phyloP scores from a whole-genome alignment of 1,140 invertebrate species.

The Pseudomyrmex cubaensis region DNA sequence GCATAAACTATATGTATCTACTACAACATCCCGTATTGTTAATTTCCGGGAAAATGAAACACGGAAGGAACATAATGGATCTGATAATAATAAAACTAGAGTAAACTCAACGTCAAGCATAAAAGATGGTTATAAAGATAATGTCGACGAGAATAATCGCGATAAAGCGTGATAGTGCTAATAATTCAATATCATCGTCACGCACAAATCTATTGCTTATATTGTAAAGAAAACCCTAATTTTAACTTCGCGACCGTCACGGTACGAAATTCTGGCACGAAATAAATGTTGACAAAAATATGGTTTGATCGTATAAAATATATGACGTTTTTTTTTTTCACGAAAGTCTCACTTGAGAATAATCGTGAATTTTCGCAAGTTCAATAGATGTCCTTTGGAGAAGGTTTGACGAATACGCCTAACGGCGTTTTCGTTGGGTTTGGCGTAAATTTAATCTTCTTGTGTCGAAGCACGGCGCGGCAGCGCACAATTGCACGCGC shows the following conservation, averaged over 20 bases:
- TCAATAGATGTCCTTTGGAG: neutral
- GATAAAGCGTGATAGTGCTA: conserved; percentile 40
- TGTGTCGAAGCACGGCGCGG: conserved; percentile 12
- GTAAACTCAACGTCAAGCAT: conserved; percentile 1
- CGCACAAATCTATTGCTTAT: too few species aligned
- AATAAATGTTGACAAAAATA: too few species aligned
- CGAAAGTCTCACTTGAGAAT: neutral
- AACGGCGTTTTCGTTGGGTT: neutral
- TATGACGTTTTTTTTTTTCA: neutral
- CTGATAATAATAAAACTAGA: conserved; percentile 57
- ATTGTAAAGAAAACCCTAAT: too few species aligned
- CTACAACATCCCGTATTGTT: conserved; percentile 20
- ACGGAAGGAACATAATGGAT: conserved; percentile 49
- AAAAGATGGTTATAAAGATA: conserved; percentile 36
- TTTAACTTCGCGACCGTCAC: too few species aligned
- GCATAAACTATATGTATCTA: neutral
- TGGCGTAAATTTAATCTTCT: conserved; percentile 52
- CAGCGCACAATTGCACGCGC: neutral
- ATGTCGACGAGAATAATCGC: conserved; percentile 31
- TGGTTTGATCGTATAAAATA: neutral
- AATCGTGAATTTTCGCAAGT: neutral
- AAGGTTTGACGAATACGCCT: neutral
- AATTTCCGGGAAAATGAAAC: conserved; percentile 54
- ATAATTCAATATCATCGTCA: conserved; percentile 23
- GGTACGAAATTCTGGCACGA: too few species aligned